Conservation (phyloP, 1,140 invertebrate genomes). For the Ostrea denselamellosa region DNA sequence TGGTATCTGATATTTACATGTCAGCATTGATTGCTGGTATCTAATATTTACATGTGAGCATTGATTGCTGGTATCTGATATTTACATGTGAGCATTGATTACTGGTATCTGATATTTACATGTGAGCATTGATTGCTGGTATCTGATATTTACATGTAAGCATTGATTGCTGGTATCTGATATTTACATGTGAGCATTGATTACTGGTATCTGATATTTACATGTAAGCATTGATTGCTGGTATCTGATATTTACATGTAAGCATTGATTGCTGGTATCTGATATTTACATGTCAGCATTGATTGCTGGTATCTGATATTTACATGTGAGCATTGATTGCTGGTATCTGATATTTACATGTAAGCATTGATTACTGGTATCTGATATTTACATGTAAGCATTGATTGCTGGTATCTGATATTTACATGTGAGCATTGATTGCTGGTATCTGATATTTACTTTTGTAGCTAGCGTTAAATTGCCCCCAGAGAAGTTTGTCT, state of each 20-base stretch:
- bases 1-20: not conserved
- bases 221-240: not conserved
- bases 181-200: not conserved
- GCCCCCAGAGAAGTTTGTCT: slow-evolving; percentile 88
- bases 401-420: not conserved
- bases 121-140: not conserved
- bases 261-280: not conserved
- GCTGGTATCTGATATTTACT: too few species aligned
- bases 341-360: not conserved
- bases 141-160: not conserved
- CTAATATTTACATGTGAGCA: too few species aligned
- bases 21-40: too few species aligned
- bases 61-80: too few species aligned
- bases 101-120: not conserved
- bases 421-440: too few species aligned
- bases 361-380: not conserved
- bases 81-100: not conserved
- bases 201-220: not conserved
- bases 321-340: not conserved
- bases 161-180: not conserved
- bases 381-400: not conserved
- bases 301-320: not conserved
- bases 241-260: not conserved
- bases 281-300: not conserved
- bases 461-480: slow-evolving; percentile 88